Base-by-base conservation (phyloP, 2,888 invertebrate genomes). In the Agonopterix subpropinquella region DNA sequence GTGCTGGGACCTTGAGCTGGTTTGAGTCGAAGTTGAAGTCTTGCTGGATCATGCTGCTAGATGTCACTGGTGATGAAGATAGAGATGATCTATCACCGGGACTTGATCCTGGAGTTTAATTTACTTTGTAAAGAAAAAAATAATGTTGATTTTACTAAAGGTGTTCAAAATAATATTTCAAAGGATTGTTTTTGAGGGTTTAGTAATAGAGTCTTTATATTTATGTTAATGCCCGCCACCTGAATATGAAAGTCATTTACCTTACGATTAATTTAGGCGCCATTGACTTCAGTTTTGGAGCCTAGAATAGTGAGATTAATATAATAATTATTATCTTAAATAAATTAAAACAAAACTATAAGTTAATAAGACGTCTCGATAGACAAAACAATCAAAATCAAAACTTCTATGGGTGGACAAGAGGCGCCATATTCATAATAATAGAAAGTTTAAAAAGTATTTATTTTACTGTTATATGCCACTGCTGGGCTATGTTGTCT, bases 71-170 rank as follows among this genome's bases (percentile, higher is more conserved):
- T 35, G 89, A 88, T 36, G 84, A 67, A 51, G 84, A 73, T 4
- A 80, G 62, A 18, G 85, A 82, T 44, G 89, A 85, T 62, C 73
- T 73, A 39, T 88, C 89, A 41, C 80, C 82, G 35, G 86, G 83
- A 50, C 87, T 89, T 41, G 89, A 89, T 57, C 84, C 89, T 89
- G 72, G 61, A 75, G 57, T 65, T 63, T 59, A 66, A 67, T 62
- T 57, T 51, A 66, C 64, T 67, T 63, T 59, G 53, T 67, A 64
- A 60, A 67, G 47, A 60, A 68, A 51, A 61, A 55, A 53, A 43
- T 49, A 44, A 48, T 46, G 47, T 48, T 45, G 37, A 10, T 43
- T 57, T 56, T 39, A 28, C 28, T 28, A 39, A 39, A 39, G 39
- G 11, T 42, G 1, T 42, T 39, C 39, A 39, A 39, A 9, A 39